Evolutionary conservation across 2,797 vertebrate genomes (phyloP), one percentile per base, ranked within the genome.

Genomic region (Poecilia gillii): DNA sequence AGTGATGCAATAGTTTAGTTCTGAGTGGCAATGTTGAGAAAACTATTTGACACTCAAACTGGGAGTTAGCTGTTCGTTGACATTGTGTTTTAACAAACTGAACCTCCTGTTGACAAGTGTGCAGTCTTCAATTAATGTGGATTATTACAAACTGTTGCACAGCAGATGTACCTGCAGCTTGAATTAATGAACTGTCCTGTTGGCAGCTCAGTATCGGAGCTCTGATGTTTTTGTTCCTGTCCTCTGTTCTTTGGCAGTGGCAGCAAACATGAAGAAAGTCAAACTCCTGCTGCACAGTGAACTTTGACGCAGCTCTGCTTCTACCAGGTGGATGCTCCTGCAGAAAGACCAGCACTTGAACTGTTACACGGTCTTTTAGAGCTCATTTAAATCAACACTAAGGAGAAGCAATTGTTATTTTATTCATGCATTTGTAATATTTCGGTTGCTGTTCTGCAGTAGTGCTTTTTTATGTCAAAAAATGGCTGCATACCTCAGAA

Each of bases 191-290:
- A n/a, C 51, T 57, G 18, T 18, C 66, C 57, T 46, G 53, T 18
- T 39, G 33, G 71, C n/a, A 12, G 25, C 2, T 51, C 3, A 33
- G 2, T 6, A 71, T 36, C 7, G 53, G 16, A 49, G 8, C 16
- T 3, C 6, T 12, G 25, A 73, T 28, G 3, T 6, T 3, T 43
- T 43, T 53, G 0, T 72, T 80, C 51, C 23, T 68, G 9, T 81
- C 13, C 3, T 79, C 25, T 80, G 3, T 83, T 68, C 79, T 62
- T 79, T 59, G 31, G 86, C 89, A 95, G 94, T 95, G 92, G 53
- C 23, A 1, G 0, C 84, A 55, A 96, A 93, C 90, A 95, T 94
- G 94, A 84, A 77, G 72, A 92, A 81, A 88, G 94, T 91, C 84
- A 92, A 91, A 90, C 1, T 25, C 1, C 66, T 85, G 39, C 4